Conservation (phyloP, 2,113 vertebrate genomes). For the Nannobrachium achirus region DNA sequence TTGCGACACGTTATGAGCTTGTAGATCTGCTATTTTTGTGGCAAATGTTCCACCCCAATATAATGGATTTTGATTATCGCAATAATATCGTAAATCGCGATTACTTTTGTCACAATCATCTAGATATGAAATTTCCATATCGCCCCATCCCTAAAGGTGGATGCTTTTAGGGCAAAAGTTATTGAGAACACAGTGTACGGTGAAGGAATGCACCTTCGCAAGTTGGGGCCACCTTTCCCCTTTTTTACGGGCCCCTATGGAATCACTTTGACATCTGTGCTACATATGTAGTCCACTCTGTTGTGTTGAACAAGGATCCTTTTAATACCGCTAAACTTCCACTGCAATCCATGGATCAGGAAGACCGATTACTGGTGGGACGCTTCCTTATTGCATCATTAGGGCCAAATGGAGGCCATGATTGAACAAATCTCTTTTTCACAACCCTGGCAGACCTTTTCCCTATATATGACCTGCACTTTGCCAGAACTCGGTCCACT, state of each 20-base stretch:
- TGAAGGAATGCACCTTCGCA: slow-evolving; percentile 58
- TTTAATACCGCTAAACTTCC: slow-evolving; percentile 36
- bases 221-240: slow-evolving; percentile 10
- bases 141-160: too few species aligned
- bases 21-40: too few species aligned
- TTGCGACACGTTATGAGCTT: too few species aligned
- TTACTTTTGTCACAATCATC: too few species aligned
- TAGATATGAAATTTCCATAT: too few species aligned
- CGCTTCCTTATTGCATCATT: neutral
- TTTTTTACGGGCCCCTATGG: slow-evolving; percentile 28
- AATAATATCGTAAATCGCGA: too few species aligned
- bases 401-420: neutral
- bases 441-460: slow-evolving; percentile 1
- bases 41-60: too few species aligned
- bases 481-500: slow-evolving; percentile 16
- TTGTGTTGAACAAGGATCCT: slow-evolving; percentile 47
- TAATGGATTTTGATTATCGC: too few species aligned
- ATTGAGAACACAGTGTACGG: slow-evolving; percentile 44
- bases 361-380: neutral
- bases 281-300: slow-evolving; percentile 47
- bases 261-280: slow-evolving; percentile 67
- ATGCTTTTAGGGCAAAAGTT: slow-evolving; percentile 13
- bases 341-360: slow-evolving; percentile 16
- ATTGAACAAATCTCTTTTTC: slow-evolving; percentile 13
- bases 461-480: slow-evolving; percentile 39